Base-by-base conservation (phyloP, 2,888 invertebrate species). In the Peribatodes rhomboidaria region DNA sequence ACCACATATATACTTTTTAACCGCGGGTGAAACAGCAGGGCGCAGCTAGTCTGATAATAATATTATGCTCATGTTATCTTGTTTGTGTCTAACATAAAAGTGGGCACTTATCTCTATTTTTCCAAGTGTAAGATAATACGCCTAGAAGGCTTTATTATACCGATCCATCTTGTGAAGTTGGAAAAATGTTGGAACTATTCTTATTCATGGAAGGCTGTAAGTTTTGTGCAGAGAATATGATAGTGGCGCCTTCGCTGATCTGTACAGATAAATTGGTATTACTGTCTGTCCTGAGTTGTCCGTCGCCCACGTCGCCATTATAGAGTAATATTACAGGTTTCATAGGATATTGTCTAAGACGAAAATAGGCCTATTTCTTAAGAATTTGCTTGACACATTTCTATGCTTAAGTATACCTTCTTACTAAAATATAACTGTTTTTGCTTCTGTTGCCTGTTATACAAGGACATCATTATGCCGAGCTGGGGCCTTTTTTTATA, bases 291-390 rank as follows among this genome's bases (percentile, higher is more conserved):
- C 27, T 27, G 6, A 27, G 27, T 27, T 27, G 55, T 55, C 41
- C 6, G 8, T 13, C 50, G 16, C 56, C 56, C 42, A 62, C 61
- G 33, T 6, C 8, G 8, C 56, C 61, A 56, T 62, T 61, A 61
- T 42, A n/a, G 60, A 49, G 50, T 61, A 20, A 55, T 13, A 42
- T 61, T 61, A 61, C 61, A 39, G 31, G 20, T 8, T 53, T 39
- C n/a, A 9, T 49, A 13, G 0, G 9, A 31, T 31, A 1, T 27
- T 18, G 16, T 35, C 13, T n/a, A 8, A 31, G 47, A 47, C 8
- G 13, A 14, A 42, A 18, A 42, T 18, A 18, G 42, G 3, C 18
- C 6, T 27, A 6, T 27, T 27, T 27, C 27, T 27, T 27, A n/a
- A n/a, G n/a, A n/a, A n/a, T n/a, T n/a, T n/a, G n/a, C n/a, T n/a